Evolutionary conservation across 2,797 vertebrate species (phyloP).

Genomic region (Coreius guichenoti): DNA sequence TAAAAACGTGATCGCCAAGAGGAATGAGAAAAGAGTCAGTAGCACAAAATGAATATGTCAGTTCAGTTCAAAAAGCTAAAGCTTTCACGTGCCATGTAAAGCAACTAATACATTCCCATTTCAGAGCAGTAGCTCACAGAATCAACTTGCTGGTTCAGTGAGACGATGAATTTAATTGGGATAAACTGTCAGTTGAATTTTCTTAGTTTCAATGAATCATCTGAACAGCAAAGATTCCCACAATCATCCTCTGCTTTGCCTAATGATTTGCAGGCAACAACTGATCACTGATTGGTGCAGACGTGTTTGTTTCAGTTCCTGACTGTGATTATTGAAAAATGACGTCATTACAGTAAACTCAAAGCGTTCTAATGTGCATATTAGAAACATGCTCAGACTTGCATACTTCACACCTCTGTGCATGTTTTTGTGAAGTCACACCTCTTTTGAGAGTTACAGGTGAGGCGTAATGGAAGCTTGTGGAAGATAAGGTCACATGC

Average conservation of each 20-base stretch:
- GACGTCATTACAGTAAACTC: background rate
- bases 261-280: conserved; percentile 4
- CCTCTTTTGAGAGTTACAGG: conserved; percentile 22
- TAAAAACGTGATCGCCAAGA: conserved; percentile 24
- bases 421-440: background rate
- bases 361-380: background rate
- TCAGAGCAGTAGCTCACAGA: conserved; percentile 4
- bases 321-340: conserved; percentile 4
- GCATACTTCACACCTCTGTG: background rate
- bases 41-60: conserved; percentile 23
- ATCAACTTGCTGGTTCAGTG: background rate
- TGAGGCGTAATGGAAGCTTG: background rate
- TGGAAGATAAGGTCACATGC: conserved; percentile 10
- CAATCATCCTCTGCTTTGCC: background rate
- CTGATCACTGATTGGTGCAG: background rate
- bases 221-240: background rate
- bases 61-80: conserved; percentile 18
- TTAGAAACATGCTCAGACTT: conserved; percentile 31
- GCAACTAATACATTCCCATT: background rate
- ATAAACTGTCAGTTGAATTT: conserved; percentile 3
- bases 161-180: conserved; percentile 16
- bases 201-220: background rate
- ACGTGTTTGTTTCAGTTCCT: background rate
- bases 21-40: conserved; percentile 35
- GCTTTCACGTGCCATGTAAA: conserved; percentile 42